A percentile compares a stretch with the other conserved stretches of the same genome.
Conservation (phyloP, 1,140 invertebrate genomes). For the Plectus sambesii region DNA sequence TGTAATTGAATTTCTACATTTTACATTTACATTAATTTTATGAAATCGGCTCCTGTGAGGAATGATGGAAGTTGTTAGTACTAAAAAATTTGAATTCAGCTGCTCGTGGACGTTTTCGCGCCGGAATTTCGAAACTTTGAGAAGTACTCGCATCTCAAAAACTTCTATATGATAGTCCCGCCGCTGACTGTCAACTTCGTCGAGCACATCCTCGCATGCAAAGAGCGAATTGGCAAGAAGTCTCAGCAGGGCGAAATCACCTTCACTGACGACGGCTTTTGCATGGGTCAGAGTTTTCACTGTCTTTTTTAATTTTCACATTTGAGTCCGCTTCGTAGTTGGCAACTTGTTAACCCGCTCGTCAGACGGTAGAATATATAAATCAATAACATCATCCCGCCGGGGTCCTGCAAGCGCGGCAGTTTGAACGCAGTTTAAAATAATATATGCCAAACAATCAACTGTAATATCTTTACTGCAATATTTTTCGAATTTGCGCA, state of each 20-base stretch:
- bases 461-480: constrained; percentile 16
- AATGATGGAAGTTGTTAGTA: constrained; percentile 1
- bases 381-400: too few relatives aligned
- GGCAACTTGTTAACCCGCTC: too few relatives aligned
- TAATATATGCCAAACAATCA: constrained; percentile 1
- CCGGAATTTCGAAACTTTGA: constrained; percentile 64
- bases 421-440: constrained; percentile 11
- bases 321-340: too few relatives aligned
- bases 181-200: constrained; percentile 86
- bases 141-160: constrained; percentile 77
- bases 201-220: constrained; percentile 77
- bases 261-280: constrained; percentile 96
- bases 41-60: too few relatives aligned
- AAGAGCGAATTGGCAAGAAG: constrained; percentile 77
- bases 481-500: too few relatives aligned
- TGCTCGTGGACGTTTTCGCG: constrained; percentile 82
- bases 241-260: constrained; percentile 65
- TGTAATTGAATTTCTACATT: too few relatives aligned
- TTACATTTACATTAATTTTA: too few relatives aligned
- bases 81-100: constrained; percentile 47
- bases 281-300: constrained; percentile 61
- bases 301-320: background rate
- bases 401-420: too few relatives aligned
- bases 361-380: background rate
- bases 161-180: constrained; percentile 86